Evolutionary conservation across 2,888 invertebrate species (phyloP).

Genomic region (Allolobophora icterica): DNA sequence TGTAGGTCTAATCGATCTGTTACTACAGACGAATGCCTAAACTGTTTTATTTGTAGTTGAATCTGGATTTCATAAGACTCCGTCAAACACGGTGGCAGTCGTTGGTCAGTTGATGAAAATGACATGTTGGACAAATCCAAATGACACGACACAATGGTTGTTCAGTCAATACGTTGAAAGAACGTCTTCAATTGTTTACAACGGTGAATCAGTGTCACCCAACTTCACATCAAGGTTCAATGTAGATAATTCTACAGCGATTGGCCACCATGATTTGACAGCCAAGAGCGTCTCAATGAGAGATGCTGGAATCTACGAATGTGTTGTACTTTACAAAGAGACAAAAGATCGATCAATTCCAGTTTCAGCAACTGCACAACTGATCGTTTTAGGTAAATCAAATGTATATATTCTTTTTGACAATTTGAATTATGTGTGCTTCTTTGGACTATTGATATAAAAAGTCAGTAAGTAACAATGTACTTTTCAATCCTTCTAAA

Average conservation of each 20-base stretch:
- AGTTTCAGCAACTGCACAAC: background rate
- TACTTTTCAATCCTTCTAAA: too few species aligned
- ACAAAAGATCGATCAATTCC: background rate
- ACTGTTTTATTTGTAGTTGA: background rate
- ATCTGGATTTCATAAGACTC: background rate
- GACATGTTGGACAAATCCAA: background rate
- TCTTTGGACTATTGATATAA: too few species aligned
- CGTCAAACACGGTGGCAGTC: background rate
- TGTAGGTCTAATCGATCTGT: background rate
- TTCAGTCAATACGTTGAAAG: background rate
- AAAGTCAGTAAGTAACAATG: too few species aligned
- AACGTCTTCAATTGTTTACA: background rate
- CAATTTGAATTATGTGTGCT: too few species aligned
- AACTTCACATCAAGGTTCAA: background rate
- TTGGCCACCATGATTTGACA: background rate
- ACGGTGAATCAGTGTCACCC: background rate
- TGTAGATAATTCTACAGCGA: too few species aligned
- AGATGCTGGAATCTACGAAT: conserved; percentile 17
- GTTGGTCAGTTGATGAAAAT: background rate
- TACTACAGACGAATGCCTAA: background rate
- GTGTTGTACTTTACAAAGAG: background rate
- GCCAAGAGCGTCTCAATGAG: background rate
- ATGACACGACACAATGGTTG: background rate
- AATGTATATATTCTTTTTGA: background rate
- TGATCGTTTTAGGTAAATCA: background rate